phyloP scores from a whole-genome alignment of 2,113 vertebrate species.

The Thunnus thynnus region DNA sequence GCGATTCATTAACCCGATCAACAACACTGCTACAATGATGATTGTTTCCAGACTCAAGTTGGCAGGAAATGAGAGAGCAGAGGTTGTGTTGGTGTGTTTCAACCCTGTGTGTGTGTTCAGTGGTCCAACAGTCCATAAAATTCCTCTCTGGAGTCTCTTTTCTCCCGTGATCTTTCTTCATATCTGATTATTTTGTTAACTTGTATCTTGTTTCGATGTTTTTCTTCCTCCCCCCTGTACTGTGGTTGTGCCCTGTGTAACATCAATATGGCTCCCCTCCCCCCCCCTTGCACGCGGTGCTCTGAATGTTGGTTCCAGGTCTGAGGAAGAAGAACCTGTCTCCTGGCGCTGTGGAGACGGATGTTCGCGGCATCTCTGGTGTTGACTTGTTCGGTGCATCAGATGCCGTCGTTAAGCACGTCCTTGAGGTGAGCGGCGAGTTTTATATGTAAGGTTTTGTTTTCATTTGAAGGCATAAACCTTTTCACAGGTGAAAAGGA shows the following conservation, averaged over 20 bases:
- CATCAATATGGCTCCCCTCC: conserved; percentile 62
- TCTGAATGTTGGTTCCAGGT: conserved; percentile 86
- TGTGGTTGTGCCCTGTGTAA: conserved; percentile 68
- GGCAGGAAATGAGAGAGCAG: conserved; percentile 42
- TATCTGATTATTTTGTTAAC: conserved; percentile 39
- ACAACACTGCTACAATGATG: not conserved
- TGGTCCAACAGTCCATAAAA: conserved; percentile 63
- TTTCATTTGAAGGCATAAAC: not conserved
- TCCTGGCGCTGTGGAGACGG: conserved; percentile 93
- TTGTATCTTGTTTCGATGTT: not conserved
- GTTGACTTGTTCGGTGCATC: conserved; percentile 96
- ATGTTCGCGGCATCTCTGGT: conserved; percentile 93
- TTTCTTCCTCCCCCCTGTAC: conserved; percentile 22
- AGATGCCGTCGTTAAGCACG: conserved; percentile 96
- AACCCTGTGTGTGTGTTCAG: conserved; percentile 64
- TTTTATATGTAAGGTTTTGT: not conserved
- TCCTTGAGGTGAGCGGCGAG: conserved; percentile 90
- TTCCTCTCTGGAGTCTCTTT: not conserved
- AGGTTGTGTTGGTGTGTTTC: conserved; percentile 71
- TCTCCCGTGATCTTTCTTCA: not conserved
- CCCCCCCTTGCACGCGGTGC: conserved; percentile 54
- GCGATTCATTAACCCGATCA: conserved; percentile 64
- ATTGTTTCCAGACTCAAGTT: conserved; percentile 62
- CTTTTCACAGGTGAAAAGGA: not conserved
- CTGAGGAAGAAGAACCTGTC: conserved; percentile 97